Conservation (phyloP, 2,113 vertebrate genomes). For the Astur gentilis region DNA sequence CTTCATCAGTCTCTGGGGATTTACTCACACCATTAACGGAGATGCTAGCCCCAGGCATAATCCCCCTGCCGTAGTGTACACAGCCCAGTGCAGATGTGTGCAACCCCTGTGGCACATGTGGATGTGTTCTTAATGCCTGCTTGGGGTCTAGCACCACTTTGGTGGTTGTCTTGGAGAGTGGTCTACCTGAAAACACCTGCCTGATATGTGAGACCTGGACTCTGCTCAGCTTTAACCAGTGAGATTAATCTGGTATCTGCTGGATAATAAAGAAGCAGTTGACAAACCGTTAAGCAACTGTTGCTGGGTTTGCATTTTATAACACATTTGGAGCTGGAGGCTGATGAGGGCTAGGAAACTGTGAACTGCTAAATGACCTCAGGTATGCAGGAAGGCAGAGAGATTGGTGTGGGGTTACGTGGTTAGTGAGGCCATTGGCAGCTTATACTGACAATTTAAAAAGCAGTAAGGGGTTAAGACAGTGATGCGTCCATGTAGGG, state of each 20-base stretch:
- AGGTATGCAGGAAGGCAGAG: not conserved
- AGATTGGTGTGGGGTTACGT: not conserved
- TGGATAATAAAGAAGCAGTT: not conserved
- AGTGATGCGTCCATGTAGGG: rapidly evolving
- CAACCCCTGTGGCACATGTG: not conserved
- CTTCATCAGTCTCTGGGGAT: not conserved
- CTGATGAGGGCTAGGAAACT: rapidly evolving
- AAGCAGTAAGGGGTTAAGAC: not conserved
- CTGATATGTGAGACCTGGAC: not conserved
- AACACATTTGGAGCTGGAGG: not conserved
- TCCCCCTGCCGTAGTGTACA: not conserved
- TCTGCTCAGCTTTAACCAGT: not conserved
- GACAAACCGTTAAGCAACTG: not conserved
- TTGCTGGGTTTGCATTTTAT: not conserved
- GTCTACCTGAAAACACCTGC: not conserved
- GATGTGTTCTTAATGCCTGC: not conserved
- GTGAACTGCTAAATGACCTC: not conserved
- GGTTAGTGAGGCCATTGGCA: not conserved
- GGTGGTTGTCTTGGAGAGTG: not conserved
- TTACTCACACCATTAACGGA: not conserved
- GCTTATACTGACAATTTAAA: not conserved
- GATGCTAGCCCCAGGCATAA: not conserved
- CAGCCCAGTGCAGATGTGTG: not conserved
- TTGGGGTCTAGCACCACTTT: not conserved
- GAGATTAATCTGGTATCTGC: not conserved